Conservation (phyloP, 2,797 vertebrate genomes). For the Cyprinodon diabolis region DNA sequence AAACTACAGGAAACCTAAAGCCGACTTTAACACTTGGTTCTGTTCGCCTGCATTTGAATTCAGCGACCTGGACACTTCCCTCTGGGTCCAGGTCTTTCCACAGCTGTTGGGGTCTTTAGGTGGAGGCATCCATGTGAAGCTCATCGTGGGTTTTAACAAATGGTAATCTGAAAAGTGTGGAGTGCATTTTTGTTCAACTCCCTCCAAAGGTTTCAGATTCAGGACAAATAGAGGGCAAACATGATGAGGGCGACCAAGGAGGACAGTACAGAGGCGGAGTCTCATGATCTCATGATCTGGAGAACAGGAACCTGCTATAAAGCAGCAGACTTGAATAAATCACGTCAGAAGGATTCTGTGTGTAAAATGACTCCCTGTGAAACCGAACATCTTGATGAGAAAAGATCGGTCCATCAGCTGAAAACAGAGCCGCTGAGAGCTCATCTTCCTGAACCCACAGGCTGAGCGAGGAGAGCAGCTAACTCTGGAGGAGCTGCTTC, state of each 20-base stretch:
- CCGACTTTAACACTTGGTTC: conserved; percentile 61
- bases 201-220: neutral
- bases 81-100: neutral
- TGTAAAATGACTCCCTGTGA: neutral
- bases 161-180: neutral
- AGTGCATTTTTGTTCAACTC: neutral
- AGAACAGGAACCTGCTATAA: no score
- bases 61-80: conserved; percentile 24
- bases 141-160: neutral
- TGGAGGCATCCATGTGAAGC: neutral
- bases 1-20: conserved; percentile 64
- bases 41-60: conserved; percentile 48
- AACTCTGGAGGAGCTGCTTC: neutral
- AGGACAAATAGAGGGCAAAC: no score
- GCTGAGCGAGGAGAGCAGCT: neutral
- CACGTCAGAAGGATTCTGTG: neutral
- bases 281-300: no score
- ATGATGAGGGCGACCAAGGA: no score
- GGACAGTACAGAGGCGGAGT: no score
- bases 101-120: neutral
- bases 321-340: no score
- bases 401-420: neutral
- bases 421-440: neutral
- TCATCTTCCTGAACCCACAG: neutral
- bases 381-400: neutral